Base-by-base conservation (phyloP, 2,113 vertebrate genomes). In the Colius striatus region DNA sequence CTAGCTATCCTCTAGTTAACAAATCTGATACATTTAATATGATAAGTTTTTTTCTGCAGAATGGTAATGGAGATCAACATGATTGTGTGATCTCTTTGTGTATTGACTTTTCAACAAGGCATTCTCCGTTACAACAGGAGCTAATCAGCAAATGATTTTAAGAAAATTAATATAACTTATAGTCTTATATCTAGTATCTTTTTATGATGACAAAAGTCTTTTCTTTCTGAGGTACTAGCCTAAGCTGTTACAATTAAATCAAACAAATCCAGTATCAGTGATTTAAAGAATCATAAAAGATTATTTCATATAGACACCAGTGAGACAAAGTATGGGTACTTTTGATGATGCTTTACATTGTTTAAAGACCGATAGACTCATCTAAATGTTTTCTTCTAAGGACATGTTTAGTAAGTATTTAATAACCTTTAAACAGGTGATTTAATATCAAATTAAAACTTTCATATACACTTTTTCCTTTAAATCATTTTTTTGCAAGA, bases 101-200 rank as follows among this genome's bases (percentile, higher is more conserved):
- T 19, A 25, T 30, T 13, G 13, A 32, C 8, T 45, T 81, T 74
- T 78, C 38, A 38, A 0, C 61, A 89, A 17, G 54, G 15, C 62
- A 6, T 4, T 54, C 61, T 21, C 6, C 11, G 7, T 38, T 89
- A 11, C 8, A n/a, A 27, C 36, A 61, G 16, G 6, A 55, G 12
- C 4, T 77, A 51, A 32, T 43, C 58, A 32, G 2, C 4, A 60
- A 67, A 6, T 15, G 15, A 43, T 55, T 10, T 67, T 55, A 61
- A 60, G 16, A 45, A 70, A 91, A 57, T 23, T 0, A 29, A 4
- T 63, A 0, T 36, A 16, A 9, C 60, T 77, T 72, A 26, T 11
- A 48, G 8, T 9, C 13, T 74, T 32, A 62, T 8, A 5, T 51
- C 11, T 66, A 57, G 22, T 22, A n/a, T 34, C 2, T 55, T 63